Base-by-base conservation (phyloP, 2,113 vertebrate genomes). In the Brienomyrus longianalis region DNA sequence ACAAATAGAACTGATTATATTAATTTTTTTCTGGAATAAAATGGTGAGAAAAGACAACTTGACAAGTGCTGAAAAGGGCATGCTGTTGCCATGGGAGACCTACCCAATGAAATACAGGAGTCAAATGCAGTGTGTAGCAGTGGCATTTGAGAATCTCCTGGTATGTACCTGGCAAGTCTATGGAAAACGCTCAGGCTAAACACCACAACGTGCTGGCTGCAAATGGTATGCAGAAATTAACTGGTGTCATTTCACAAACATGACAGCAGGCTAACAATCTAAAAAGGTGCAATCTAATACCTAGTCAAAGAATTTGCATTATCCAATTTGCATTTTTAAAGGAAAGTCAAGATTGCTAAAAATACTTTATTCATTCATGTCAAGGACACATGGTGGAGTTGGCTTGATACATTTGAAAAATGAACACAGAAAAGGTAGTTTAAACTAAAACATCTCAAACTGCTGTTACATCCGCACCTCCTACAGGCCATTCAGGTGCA, bases 51-150 rank as follows among this genome's bases (percentile, higher is more conserved):
- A 92, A 90, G 91, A 80, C 91, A 85, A 83, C 86, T 66, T 88
- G 66, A 91, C 88, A 86, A 83, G 70, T 56, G 90, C 83, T 74
- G 77, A 80, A 88, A 89, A 91, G 74, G 91, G 80, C 90, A 87
- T 43, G 70, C 47, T 54, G 91, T 92, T 92, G 90, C 91, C 87
- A 91, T 86, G 90, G 91, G 91, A 92, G 70, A 92, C 91, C 5
- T 84, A 45, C 52, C 51, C 88, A 88, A 88, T 88, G 87, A 88
- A 70, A 70, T 48, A 45, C 39, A 51, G 70, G 17, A 74, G 48
- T 66, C 50, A 56, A 80, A 35, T 80, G n/a, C 88, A 70, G 6
- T 54, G 21, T 74, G 59, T 88, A 15, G 23, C 47, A 39, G 48
- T 52, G 48, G 70, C 66, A 89, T 89, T 77, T 80, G 47, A 31